A percentile compares a stretch with the other conserved stretches of the same genome.
Conservation (phyloP, 2,888 invertebrate species). For the Ophonus ardosiacus region DNA sequence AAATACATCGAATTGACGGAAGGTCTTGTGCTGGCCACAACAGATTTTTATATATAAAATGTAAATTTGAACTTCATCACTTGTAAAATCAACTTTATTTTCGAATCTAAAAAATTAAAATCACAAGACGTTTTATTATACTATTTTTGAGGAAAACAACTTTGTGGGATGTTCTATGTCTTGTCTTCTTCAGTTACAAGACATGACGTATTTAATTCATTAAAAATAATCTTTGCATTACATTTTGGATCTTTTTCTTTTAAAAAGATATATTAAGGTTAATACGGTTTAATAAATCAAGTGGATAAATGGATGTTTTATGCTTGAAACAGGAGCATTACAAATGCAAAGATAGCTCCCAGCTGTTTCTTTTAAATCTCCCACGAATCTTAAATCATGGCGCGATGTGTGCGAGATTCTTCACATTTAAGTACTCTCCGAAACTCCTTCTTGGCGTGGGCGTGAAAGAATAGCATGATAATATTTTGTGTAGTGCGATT, state of each 20-base stretch:
- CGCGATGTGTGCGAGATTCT: background rate
- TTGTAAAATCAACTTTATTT: too few relatives aligned
- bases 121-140: too few relatives aligned
- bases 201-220: background rate
- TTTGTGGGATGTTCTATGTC: too few relatives aligned
- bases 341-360: background rate
- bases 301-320: background rate
- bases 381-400: background rate
- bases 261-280: background rate
- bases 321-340: background rate
- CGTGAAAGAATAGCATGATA: constrained; percentile 19
- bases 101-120: too few relatives aligned
- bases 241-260: background rate
- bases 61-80: too few relatives aligned
- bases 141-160: too few relatives aligned
- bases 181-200: background rate
- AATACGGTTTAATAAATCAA: background rate
- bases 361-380: background rate
- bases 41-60: too few relatives aligned
- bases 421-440: background rate
- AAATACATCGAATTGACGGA: too few relatives aligned
- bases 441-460: background rate
- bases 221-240: background rate
- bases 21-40: too few relatives aligned
- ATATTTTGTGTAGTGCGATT: constrained; percentile 24